Evolutionary conservation across 2,113 vertebrate genomes (phyloP).

Genomic region (Chelonoidis abingdonii): DNA sequence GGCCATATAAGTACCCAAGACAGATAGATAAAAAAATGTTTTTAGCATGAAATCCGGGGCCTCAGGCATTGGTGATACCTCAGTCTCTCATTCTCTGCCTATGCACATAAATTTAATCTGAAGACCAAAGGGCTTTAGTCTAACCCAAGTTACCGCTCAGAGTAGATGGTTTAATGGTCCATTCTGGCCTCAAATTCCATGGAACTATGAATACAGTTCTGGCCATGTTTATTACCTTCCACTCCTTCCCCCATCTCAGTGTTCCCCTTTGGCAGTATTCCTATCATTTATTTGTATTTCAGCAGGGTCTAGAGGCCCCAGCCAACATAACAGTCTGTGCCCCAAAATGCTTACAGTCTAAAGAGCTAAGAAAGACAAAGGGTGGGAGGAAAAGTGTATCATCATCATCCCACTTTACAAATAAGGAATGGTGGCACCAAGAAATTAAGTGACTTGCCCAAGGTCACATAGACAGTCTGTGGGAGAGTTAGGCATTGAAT

Average conservation of each 20-base stretch:
- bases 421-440: background rate
- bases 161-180: background rate
- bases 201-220: background rate
- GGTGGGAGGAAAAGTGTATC: background rate
- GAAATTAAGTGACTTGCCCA: background rate
- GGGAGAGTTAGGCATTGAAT: rapidly evolving
- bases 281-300: background rate
- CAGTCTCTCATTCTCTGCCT: background rate
- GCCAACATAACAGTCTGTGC: background rate
- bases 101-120: background rate
- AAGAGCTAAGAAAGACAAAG: background rate
- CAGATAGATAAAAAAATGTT: background rate
- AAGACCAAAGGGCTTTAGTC: background rate
- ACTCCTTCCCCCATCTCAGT: background rate
- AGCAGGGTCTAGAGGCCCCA: background rate
- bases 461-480: rapidly evolving
- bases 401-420: background rate
- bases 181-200: background rate
- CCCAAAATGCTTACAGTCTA: background rate
- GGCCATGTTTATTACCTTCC: background rate
- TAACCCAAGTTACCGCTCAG: background rate
- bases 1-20: background rate
- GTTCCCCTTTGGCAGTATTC: background rate
- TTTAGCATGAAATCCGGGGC: background rate
- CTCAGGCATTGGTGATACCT: background rate